These are phyloP conservation scores for Pangasius mekongensis DNA, from an alignment of 2,797 vertebrate species.

Conservation along the genomic window DNA sequence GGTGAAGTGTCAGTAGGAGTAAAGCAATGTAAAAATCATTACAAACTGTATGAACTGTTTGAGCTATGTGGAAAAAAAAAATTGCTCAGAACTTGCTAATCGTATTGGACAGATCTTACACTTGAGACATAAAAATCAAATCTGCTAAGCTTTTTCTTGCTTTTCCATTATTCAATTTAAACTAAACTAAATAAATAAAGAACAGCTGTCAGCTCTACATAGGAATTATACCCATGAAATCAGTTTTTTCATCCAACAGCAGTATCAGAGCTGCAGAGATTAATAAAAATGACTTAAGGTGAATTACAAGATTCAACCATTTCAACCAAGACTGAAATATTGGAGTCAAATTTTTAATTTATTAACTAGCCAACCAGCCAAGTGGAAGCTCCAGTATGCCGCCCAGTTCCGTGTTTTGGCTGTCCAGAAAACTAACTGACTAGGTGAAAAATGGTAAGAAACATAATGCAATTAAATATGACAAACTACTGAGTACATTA, in stretches of 20 bases:
- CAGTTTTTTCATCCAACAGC: not conserved
- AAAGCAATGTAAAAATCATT: not conserved
- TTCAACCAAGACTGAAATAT: not conserved
- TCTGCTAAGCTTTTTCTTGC: not conserved
- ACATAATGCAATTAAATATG: not conserved
- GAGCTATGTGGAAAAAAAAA: not conserved
- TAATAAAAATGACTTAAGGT: not conserved
- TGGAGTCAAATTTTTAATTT: not conserved
- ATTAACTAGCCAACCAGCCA: not conserved
- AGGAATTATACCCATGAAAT: not conserved
- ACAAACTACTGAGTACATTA: not conserved
- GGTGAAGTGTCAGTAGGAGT: not conserved
- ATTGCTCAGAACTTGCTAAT: not conserved
- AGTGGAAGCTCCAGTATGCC: not conserved
- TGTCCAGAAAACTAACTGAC: not conserved
- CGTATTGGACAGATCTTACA: not conserved
- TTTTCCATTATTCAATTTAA: not conserved
- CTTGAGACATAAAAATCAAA: not conserved
- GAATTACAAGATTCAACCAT: not conserved
- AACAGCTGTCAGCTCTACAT: not conserved
- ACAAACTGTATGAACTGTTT: not conserved
- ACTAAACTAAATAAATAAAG: not conserved
- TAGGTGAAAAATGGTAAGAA: not conserved
- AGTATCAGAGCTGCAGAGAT: not conserved
- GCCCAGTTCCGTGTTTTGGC: not conserved